Evolutionary conservation across 1,140 invertebrate species (phyloP).

Genomic region (Eriosoma lanigerum): DNA sequence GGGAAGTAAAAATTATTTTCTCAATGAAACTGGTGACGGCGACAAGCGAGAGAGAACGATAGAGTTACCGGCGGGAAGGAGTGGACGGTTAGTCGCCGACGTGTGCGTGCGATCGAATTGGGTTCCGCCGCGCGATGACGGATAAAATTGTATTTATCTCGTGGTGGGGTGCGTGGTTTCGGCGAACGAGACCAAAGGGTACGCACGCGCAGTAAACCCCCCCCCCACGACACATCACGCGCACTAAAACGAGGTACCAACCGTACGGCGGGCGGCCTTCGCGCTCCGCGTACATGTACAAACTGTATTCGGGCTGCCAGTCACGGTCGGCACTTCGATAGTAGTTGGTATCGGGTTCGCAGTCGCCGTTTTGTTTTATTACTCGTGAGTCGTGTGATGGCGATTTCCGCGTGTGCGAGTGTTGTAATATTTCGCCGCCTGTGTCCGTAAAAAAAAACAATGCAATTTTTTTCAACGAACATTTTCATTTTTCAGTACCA

Average conservation of each 20-base stretch:
- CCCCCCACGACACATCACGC: not conserved
- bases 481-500: no score
- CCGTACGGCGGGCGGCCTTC: constrained; percentile 23
- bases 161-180: not conserved
- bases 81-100: not conserved
- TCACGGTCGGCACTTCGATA: constrained; percentile 9
- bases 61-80: not conserved
- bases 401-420: no score
- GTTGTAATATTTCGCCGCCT: no score
- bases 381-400: not conserved
- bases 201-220: not conserved
- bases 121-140: not conserved
- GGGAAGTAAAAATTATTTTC: constrained; percentile 51
- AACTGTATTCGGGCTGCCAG: constrained; percentile 41
- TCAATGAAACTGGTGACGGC: constrained; percentile 44
- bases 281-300: constrained; percentile 22
- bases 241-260: constrained; percentile 1
- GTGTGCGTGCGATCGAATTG: not conserved
- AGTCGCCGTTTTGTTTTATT: constrained; percentile 34
- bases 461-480: no score
- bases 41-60: not conserved
- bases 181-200: not conserved
- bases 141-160: no score
- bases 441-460: no score
- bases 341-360: constrained; percentile 8